Conservation (phyloP, 2,888 invertebrate species). For the Myathropa florea region DNA sequence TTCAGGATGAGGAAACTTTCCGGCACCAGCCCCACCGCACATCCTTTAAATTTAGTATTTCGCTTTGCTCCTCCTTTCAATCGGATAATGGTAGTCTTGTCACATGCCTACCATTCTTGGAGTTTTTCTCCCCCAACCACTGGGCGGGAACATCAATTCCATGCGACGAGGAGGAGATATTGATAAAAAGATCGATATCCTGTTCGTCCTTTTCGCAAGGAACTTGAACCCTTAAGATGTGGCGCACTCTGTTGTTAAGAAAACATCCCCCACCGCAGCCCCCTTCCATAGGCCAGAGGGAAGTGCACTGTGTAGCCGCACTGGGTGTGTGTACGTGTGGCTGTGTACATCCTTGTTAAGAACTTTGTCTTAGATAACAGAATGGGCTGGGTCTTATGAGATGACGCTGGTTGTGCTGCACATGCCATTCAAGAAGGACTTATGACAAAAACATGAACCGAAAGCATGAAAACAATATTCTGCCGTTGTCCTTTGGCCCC, state of each 20-base stretch:
- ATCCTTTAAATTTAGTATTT: slow-evolving; percentile 54
- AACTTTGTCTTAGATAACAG: slow-evolving; percentile 49
- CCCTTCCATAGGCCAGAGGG: background rate
- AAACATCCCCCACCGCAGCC: background rate
- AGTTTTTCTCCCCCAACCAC: background rate
- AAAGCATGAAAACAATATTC: slow-evolving; percentile 56
- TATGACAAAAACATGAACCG: slow-evolving; percentile 62
- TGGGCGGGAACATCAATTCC: slow-evolving; percentile 53
- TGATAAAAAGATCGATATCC: slow-evolving; percentile 67
- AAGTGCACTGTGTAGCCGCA: slow-evolving; percentile 1
- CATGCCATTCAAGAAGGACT: slow-evolving; percentile 54
- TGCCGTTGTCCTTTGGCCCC: background rate
- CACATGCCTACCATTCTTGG: slow-evolving; percentile 65
- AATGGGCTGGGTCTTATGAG: slow-evolving; percentile 26
- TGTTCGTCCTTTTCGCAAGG: slow-evolving; percentile 6
- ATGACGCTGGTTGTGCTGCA: slow-evolving; percentile 29
- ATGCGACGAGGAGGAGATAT: slow-evolving; percentile 14
- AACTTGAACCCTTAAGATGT: slow-evolving; percentile 62
- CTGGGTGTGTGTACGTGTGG: too few species aligned
- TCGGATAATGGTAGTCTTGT: slow-evolving; percentile 60
- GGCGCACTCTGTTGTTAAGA: slow-evolving; percentile 6
- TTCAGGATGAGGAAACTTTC: slow-evolving; percentile 9
- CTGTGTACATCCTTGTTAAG: slow-evolving; percentile 38
- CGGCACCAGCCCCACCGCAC: background rate
- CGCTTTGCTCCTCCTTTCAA: background rate